Conservation (phyloP, 2,113 vertebrate species). For the Struthio camelus region DNA sequence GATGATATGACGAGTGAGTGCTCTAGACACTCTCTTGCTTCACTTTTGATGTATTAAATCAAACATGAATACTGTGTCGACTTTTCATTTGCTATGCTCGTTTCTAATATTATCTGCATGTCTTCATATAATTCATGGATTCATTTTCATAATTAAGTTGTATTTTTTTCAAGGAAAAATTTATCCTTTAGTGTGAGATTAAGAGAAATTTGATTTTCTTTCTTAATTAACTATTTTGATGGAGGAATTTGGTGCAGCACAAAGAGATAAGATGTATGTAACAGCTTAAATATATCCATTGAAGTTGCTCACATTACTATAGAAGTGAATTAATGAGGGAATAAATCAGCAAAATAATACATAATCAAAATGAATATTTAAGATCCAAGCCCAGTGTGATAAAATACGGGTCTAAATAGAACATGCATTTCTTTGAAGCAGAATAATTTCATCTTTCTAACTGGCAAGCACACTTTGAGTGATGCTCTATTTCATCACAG, state of each 20-base stretch:
- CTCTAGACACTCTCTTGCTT: slow-evolving; percentile 10
- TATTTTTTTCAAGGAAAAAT: slow-evolving; percentile 38
- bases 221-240: slow-evolving; percentile 67
- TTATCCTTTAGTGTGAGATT: slow-evolving; percentile 47
- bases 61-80: slow-evolving; percentile 16
- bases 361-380: slow-evolving; percentile 68
- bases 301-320: slow-evolving; percentile 57
- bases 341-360: slow-evolving; percentile 61
- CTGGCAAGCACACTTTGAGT: slow-evolving; percentile 1
- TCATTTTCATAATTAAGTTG: slow-evolving; percentile 55
- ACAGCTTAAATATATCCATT: slow-evolving; percentile 52
- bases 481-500: slow-evolving; percentile 29
- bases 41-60: slow-evolving; percentile 42
- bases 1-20: slow-evolving; percentile 28
- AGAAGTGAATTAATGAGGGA: slow-evolving; percentile 55
- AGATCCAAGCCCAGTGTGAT: slow-evolving; percentile 45
- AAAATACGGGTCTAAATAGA: slow-evolving; percentile 64
- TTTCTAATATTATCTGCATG: slow-evolving; percentile 29
- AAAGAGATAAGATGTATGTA: slow-evolving; percentile 57
- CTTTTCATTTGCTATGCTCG: slow-evolving; percentile 44
- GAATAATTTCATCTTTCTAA: slow-evolving; percentile 56
- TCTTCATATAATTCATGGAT: slow-evolving; percentile 43
- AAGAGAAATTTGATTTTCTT: slow-evolving; percentile 58
- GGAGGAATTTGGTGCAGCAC: slow-evolving; percentile 28
- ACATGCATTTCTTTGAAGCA: slow-evolving; percentile 53